These are phyloP conservation scores for Euphydryas editha DNA, from an alignment of 2,888 invertebrate genomes.

Conservation along the genomic window DNA sequence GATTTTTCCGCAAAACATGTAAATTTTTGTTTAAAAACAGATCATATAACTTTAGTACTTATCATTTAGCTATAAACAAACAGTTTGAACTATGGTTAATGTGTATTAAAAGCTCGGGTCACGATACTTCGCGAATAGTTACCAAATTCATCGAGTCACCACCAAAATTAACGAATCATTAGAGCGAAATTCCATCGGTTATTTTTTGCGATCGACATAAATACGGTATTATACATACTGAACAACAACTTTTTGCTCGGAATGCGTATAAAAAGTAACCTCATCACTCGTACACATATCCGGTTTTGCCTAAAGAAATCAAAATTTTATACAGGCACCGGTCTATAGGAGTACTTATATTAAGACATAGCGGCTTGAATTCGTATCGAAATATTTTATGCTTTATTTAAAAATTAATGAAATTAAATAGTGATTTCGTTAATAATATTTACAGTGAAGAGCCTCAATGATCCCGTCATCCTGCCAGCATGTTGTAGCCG, in stretches of 20 bases:
- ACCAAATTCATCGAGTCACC: slow-evolving; percentile 70
- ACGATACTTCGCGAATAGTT: slow-evolving; percentile 58
- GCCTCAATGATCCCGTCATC: slow-evolving; percentile 69
- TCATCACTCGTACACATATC: slow-evolving; percentile 65
- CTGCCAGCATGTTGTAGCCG: slow-evolving; percentile 72
- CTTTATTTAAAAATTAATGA: neutral
- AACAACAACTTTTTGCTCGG: slow-evolving; percentile 74
- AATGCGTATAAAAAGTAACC: slow-evolving; percentile 76
- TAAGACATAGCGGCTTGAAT: slow-evolving; percentile 26
- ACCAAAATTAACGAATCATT: slow-evolving; percentile 76
- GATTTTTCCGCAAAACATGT: slow-evolving; percentile 1
- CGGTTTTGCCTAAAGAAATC: slow-evolving; percentile 62
- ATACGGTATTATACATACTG: slow-evolving; percentile 65
- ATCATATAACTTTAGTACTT: neutral
- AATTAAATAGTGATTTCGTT: neutral
- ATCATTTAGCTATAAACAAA: slow-evolving; percentile 11
- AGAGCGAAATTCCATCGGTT: slow-evolving; percentile 68
- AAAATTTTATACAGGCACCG: slow-evolving; percentile 53
- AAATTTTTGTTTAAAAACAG: slow-evolving; percentile 8
- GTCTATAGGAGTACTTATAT: slow-evolving; percentile 20
- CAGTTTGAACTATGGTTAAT: slow-evolving; percentile 1
- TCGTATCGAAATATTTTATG: neutral
- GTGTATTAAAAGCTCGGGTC: slow-evolving; percentile 35
- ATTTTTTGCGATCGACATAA: slow-evolving; percentile 71
- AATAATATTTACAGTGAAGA: slow-evolving; percentile 70